Evolutionary conservation across 2,113 vertebrate species (phyloP).

Genomic region (Petroica traversi): DNA sequence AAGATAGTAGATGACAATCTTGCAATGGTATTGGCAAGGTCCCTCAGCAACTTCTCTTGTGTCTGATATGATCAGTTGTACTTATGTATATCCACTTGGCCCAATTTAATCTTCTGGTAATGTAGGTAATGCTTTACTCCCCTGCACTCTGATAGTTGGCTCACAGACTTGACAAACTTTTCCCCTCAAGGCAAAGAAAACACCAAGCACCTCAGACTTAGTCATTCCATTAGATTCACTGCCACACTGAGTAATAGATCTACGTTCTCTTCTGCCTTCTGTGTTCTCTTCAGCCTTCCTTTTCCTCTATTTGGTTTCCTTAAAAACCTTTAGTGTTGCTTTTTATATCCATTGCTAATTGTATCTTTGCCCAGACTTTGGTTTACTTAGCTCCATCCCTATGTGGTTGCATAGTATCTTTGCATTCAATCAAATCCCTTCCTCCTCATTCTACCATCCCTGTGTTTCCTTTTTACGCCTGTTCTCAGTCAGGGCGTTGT

Average conservation of each 20-base stretch:
- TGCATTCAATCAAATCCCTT: background rate
- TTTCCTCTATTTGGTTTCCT: background rate
- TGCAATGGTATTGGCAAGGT: background rate
- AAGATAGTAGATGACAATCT: background rate
- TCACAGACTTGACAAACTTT: background rate
- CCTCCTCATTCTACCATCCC: background rate
- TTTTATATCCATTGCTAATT: background rate
- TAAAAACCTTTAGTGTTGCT: background rate
- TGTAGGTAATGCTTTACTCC: background rate
- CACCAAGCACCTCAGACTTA: background rate
- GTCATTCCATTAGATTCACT: background rate
- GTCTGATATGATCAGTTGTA: background rate
- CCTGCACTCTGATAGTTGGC: background rate
- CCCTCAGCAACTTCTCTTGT: background rate
- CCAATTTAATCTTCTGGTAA: background rate
- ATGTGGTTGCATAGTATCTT: background rate
- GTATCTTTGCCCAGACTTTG: background rate
- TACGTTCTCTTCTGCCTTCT: background rate
- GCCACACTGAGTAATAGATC: fast-evolving
- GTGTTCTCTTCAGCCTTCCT: background rate
- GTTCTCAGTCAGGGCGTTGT: background rate
- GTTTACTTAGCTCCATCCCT: background rate
- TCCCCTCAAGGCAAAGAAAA: background rate
- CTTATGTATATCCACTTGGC: background rate
- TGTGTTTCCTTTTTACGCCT: background rate